Evolutionary conservation across 2,888 invertebrate genomes (phyloP).

Genomic region (Phytoseiulus persimilis): DNA sequence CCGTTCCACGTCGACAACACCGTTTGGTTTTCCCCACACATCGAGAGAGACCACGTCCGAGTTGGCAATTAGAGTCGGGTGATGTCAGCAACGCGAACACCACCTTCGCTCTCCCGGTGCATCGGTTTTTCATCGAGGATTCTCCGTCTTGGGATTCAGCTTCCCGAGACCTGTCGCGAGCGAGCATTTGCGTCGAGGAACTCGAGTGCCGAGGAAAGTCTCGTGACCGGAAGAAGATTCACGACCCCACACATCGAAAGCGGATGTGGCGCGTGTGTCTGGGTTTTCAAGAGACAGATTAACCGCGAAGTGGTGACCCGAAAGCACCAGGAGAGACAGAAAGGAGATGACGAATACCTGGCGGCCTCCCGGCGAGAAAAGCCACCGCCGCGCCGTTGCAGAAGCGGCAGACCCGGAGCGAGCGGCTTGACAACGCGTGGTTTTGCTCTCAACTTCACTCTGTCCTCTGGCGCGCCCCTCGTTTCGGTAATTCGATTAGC

Average conservation of each 20-base stretch:
- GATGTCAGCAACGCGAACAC: no score
- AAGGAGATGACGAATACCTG: neutral
- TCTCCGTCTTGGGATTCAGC: no score
- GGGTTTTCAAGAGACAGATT: neutral
- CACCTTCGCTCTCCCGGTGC: no score
- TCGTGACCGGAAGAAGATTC: neutral
- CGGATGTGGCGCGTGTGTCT: neutral
- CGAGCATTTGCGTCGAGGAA: neutral
- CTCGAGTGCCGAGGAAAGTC: neutral
- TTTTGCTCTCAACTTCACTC: slow-evolving; percentile 5
- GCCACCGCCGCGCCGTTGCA: neutral
- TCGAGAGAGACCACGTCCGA: no score
- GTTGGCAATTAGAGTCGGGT: no score
- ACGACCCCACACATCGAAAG: neutral
- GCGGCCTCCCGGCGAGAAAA: neutral
- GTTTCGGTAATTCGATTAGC: slow-evolving; percentile 36
- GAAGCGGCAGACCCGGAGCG: neutral
- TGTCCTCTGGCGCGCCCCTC: slow-evolving; percentile 12
- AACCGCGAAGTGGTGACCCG: no score
- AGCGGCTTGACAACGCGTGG: neutral
- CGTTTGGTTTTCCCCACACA: no score
- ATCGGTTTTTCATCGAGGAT: no score
- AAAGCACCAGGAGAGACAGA: neutral
- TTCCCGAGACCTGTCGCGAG: neutral
- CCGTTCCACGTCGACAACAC: neutral